These are phyloP conservation scores for Xylocopa sonorina DNA, from an alignment of 1,140 invertebrate genomes.

Conservation along the genomic window DNA sequence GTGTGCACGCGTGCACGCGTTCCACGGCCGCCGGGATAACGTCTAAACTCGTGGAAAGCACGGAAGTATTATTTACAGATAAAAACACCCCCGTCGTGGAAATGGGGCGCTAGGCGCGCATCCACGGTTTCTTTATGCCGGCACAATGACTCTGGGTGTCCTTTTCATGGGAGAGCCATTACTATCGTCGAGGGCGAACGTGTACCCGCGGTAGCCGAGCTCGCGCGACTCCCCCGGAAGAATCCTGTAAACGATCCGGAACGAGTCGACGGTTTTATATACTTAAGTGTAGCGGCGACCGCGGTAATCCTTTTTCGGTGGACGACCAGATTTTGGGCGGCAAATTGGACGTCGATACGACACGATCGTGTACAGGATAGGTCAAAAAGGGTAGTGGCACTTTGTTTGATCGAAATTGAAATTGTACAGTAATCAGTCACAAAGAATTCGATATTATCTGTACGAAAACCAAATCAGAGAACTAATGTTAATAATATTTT, in stretches of 20 bases:
- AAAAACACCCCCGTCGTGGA: constrained; percentile 44
- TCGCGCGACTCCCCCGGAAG: constrained; percentile 36
- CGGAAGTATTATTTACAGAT: constrained; percentile 63
- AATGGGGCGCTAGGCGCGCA: constrained; percentile 23
- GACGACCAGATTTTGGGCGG: constrained; percentile 5
- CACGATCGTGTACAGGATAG: neutral
- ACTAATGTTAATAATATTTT: too few species aligned
- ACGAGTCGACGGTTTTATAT: constrained; percentile 34
- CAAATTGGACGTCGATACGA: constrained; percentile 24
- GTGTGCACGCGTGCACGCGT: neutral
- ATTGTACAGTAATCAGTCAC: too few species aligned
- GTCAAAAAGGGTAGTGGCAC: too few species aligned
- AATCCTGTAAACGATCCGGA: constrained; percentile 55
- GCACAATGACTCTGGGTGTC: constrained; percentile 52
- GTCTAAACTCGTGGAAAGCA: constrained; percentile 52
- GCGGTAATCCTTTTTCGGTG: constrained; percentile 34
- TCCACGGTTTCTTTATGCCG: constrained; percentile 57
- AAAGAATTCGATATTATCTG: too few species aligned
- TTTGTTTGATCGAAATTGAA: too few species aligned
- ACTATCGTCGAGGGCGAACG: constrained; percentile 40
- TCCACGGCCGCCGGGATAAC: constrained; percentile 48
- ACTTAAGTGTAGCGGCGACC: neutral
- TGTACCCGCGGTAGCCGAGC: constrained; percentile 24
- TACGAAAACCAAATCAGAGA: too few species aligned
- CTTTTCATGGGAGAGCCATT: constrained; percentile 48